phyloP scores from a whole-genome alignment of 2,888 invertebrate species.

The Thera obeliscata region DNA sequence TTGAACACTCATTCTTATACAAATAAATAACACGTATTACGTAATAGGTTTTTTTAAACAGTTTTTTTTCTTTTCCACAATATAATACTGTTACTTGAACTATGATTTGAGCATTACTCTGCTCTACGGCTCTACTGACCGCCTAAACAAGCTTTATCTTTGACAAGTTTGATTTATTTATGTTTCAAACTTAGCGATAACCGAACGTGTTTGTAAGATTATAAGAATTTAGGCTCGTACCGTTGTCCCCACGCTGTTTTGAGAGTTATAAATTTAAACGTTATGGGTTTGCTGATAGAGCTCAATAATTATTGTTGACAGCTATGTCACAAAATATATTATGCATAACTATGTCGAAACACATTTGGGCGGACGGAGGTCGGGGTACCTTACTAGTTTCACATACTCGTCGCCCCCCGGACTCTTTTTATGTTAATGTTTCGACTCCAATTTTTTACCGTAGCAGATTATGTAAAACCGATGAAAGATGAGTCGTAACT shows the following conservation, averaged over 20 bases:
- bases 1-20: background rate
- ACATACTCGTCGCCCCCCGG: background rate
- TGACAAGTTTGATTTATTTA: constrained; percentile 65
- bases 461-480: background rate
- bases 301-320: constrained; percentile 18
- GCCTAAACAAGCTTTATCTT: constrained; percentile 62
- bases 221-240: constrained; percentile 54
- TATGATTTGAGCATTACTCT: constrained; percentile 8
- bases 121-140: constrained; percentile 40
- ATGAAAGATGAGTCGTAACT: background rate
- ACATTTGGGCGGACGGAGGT: constrained; percentile 17
- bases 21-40: background rate
- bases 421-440: constrained; percentile 3
- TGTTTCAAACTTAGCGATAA: constrained; percentile 59
- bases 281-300: constrained; percentile 26
- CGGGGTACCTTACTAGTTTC: background rate
- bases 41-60: background rate
- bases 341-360: constrained; percentile 10
- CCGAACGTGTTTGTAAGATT: constrained; percentile 43
- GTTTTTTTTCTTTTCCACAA: no score
- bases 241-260: constrained; percentile 39
- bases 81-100: background rate
- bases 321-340: background rate
- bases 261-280: constrained; percentile 12
- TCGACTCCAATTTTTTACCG: background rate